Evolutionary conservation across 2,797 vertebrate species (phyloP).

Genomic region (Diglossa cyanea): DNA sequence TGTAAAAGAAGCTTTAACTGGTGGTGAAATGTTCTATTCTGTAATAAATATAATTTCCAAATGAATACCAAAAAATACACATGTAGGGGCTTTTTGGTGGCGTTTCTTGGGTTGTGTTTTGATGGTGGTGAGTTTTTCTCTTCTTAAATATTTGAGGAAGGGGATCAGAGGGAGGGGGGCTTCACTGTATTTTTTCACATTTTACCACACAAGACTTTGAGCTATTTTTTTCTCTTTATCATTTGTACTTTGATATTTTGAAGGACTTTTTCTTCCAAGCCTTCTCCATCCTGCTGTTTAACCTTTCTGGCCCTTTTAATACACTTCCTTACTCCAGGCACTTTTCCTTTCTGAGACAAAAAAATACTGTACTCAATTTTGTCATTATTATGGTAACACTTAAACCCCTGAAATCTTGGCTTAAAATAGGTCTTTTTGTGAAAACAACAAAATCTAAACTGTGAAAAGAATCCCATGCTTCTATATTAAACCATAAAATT

Average conservation of each 20-base stretch:
- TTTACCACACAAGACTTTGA: background rate
- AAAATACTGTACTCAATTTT: background rate
- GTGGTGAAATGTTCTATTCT: background rate
- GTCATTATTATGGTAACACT: background rate
- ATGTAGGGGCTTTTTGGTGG: rapidly evolving
- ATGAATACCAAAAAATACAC: rapidly evolving
- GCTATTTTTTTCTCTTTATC: background rate
- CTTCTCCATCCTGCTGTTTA: background rate
- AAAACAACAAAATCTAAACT: background rate
- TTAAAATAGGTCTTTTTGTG: background rate
- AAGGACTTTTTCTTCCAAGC: background rate
- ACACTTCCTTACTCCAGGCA: background rate
- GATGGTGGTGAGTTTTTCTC: background rate
- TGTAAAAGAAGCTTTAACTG: background rate
- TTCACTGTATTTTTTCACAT: background rate
- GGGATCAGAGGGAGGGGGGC: too few relatives aligned
- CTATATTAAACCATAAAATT: background rate
- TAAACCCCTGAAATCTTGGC: background rate
- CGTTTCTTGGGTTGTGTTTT: background rate
- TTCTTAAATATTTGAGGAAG: background rate
- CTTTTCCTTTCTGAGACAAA: background rate
- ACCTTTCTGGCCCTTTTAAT: background rate
- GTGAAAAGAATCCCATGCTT: background rate
- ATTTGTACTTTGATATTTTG: background rate
- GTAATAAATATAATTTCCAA: background rate